These are phyloP conservation scores for Cantharis rustica DNA, from an alignment of 2,888 invertebrate genomes.

Conservation along the genomic window DNA sequence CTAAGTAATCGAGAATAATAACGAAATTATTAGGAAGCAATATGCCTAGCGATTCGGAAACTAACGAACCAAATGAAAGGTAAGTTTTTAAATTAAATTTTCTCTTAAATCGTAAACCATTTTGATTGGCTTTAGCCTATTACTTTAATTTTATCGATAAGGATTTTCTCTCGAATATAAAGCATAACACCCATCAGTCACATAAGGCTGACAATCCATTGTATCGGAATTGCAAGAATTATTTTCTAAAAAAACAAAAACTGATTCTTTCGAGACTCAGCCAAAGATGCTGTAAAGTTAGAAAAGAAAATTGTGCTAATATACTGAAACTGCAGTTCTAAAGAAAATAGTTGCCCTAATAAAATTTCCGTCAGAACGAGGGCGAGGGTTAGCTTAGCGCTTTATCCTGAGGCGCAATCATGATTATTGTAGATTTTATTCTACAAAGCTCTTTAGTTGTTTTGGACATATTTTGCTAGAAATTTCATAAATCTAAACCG, in stretches of 20 bases:
- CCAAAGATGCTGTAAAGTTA: background rate
- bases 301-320: background rate
- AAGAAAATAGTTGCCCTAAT: background rate
- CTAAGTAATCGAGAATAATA: background rate
- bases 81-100: slow-evolving; percentile 18
- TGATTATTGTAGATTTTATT: background rate
- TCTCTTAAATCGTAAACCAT: background rate
- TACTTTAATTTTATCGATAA: background rate
- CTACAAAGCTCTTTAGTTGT: background rate
- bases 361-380: background rate
- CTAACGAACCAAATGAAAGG: slow-evolving; percentile 30
- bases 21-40: slow-evolving; percentile 7
- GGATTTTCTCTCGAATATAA: background rate
- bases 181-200: background rate
- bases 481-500: background rate
- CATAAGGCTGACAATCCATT: background rate
- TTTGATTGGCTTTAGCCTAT: background rate
- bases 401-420: background rate
- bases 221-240: background rate
- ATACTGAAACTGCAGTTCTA: background rate
- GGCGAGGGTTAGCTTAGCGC: background rate
- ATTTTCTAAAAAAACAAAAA: background rate
- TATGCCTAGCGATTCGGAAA: slow-evolving; percentile 32
- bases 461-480: background rate
- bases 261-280: background rate